A percentile compares a stretch with the other conserved stretches of the same genome.
phyloP scores from a whole-genome alignment of 2,797 vertebrate genomes.

The Chloroceryle amazona region DNA sequence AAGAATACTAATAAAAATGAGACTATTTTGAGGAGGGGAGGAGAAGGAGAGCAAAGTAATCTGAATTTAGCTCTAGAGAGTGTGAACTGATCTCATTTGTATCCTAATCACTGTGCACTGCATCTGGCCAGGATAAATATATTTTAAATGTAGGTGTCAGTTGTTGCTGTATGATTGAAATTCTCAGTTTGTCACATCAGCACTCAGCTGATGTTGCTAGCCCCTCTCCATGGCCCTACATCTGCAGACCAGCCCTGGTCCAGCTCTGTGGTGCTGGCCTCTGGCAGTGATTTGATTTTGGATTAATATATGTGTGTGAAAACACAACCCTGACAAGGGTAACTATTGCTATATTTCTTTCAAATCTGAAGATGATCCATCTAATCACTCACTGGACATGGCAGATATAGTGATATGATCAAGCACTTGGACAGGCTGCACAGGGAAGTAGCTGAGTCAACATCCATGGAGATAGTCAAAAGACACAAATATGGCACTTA shows the following conservation, averaged over 20 bases:
- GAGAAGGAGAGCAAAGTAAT: not conserved
- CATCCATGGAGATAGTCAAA: no score
- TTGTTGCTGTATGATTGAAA: not conserved
- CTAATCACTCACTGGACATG: not conserved
- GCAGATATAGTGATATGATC: not conserved
- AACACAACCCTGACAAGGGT: not conserved
- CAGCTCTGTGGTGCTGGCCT: not conserved
- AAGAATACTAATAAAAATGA: not conserved
- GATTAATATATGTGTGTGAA: not conserved
- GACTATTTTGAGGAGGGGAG: rapidly evolving
- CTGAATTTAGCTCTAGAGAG: not conserved
- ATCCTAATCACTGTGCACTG: not conserved
- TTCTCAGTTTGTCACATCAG: not conserved
- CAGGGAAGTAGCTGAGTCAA: not conserved
- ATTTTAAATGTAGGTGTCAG: not conserved
- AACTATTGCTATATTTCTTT: not conserved
- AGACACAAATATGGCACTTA: no score
- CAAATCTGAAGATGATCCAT: not conserved
- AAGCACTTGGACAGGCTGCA: not conserved
- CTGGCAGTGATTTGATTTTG: not conserved
- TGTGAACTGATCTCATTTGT: not conserved
- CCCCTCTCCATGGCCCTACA: no score
- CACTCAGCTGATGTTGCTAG: not conserved
- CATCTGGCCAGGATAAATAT: not conserved
- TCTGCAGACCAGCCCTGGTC: no score